These are phyloP conservation scores for Meganola albula DNA, from an alignment of 2,888 invertebrate genomes.

Conservation along the genomic window DNA sequence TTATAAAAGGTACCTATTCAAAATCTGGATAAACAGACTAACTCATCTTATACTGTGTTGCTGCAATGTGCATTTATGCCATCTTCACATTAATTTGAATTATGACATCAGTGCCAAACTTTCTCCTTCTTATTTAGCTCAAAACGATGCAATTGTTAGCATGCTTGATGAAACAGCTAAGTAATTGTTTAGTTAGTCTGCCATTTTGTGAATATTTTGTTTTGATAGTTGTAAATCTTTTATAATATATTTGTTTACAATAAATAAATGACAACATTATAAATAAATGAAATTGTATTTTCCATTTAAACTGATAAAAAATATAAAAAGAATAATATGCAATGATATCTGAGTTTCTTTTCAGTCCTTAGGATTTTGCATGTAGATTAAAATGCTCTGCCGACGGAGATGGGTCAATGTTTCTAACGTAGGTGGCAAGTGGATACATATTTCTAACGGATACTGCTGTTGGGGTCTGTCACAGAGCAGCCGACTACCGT, in stretches of 20 bases:
- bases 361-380: conserved; percentile 22
- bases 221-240: conserved; percentile 79
- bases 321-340: conserved; percentile 78
- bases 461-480: too few species aligned
- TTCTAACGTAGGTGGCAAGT: too few species aligned
- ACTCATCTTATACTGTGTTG: conserved; percentile 62
- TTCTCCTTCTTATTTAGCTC: conserved; percentile 76
- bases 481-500: too few species aligned
- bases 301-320: conserved; percentile 77
- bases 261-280: conserved; percentile 78
- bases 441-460: too few species aligned
- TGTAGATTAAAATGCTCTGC: too few species aligned
- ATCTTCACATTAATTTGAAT: conserved; percentile 69
- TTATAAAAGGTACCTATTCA: conserved; percentile 77
- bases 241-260: conserved; percentile 79
- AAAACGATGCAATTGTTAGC: conserved; percentile 77
- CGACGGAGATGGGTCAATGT: too few species aligned
- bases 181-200: conserved; percentile 78
- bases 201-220: conserved; percentile 79
- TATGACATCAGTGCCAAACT: conserved; percentile 77
- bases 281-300: conserved; percentile 78
- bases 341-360: conserved; percentile 71
- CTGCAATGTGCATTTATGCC: conserved; percentile 75
- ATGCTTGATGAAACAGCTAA: conserved; percentile 73
- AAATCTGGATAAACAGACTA: conserved; percentile 73